These are phyloP conservation scores for Gasterosteus nipponicus DNA, from an alignment of 2,113 vertebrate genomes.

Conservation along the genomic window DNA sequence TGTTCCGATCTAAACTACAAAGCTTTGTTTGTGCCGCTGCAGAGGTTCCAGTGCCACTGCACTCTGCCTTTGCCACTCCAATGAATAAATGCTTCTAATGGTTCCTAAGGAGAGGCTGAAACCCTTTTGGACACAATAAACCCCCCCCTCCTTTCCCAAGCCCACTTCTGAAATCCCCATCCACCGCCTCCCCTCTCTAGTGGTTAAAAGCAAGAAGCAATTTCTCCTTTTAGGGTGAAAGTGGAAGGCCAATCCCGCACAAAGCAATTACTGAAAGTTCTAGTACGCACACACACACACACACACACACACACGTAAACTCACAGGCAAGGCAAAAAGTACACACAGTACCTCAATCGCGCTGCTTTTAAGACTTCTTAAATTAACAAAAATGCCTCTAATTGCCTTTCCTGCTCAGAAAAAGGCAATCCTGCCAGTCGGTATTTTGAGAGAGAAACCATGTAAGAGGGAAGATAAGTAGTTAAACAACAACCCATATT, in stretches of 20 bases:
- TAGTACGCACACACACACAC: slow-evolving; percentile 3
- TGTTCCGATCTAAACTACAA: neutral
- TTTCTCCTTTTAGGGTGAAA: slow-evolving; percentile 62
- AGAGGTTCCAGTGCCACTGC: slow-evolving; percentile 21
- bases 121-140: slow-evolving; percentile 55
- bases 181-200: slow-evolving; percentile 32
- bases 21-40: slow-evolving; percentile 32
- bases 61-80: slow-evolving; percentile 24
- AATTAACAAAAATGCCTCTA: slow-evolving; percentile 54
- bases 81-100: slow-evolving; percentile 60
- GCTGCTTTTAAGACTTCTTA: slow-evolving; percentile 2
- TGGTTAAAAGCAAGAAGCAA: slow-evolving; percentile 64
- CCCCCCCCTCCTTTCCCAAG: neutral
- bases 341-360: slow-evolving; percentile 15
- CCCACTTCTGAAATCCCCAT: slow-evolving; percentile 17
- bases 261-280: slow-evolving; percentile 64
- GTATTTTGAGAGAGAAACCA: slow-evolving; percentile 27
- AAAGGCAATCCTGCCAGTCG: slow-evolving; percentile 12
- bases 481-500: neutral
- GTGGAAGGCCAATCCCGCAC: slow-evolving; percentile 53
- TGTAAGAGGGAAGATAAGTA: neutral
- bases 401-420: slow-evolving; percentile 42
- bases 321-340: neutral
- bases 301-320: neutral
- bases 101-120: slow-evolving; percentile 48